phyloP scores from a whole-genome alignment of 2,888 invertebrate species.

The Drosophila leonis region DNA sequence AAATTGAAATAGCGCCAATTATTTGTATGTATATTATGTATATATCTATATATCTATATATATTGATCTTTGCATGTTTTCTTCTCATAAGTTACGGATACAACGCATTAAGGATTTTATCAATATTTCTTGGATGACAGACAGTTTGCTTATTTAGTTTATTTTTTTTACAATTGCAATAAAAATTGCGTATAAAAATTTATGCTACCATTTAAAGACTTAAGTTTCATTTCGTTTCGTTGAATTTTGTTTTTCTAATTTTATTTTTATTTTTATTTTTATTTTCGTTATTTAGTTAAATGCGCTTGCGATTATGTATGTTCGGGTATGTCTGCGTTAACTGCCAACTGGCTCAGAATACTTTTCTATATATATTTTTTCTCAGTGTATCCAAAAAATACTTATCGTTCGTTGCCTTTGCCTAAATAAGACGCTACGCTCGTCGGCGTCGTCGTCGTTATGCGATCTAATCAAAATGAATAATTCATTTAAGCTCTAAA shows the following conservation, averaged over 20 bases:
- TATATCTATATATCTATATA: conserved; percentile 29
- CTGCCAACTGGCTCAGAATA: conserved; percentile 49
- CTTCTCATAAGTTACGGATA: conserved; percentile 44
- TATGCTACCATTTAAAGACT: conserved; percentile 72
- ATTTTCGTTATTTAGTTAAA: conserved; percentile 49
- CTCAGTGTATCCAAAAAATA: conserved; percentile 32
- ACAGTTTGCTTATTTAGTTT: conserved; percentile 48
- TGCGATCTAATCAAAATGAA: conserved; percentile 40
- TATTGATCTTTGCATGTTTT: conserved; percentile 42
- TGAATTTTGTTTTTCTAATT: conserved; percentile 62
- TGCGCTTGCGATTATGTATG: conserved; percentile 78
- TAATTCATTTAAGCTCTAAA: conserved; percentile 62
- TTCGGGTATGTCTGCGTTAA: conserved; percentile 76
- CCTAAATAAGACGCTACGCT: conserved; percentile 39
- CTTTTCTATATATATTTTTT: conserved; percentile 31
- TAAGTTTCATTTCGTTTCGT: conserved; percentile 64
- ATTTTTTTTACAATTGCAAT: conserved; percentile 71
- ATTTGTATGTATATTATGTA: conserved; percentile 39
- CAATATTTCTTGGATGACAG: conserved; percentile 46
- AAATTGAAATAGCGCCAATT: conserved; percentile 79
- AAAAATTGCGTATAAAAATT: conserved; percentile 79
- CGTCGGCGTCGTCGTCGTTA: conserved; percentile 10
- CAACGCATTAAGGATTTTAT: conserved; percentile 59
- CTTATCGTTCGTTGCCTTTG: conserved; percentile 64
- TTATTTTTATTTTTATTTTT: conserved; percentile 19